These are phyloP conservation scores for Bombus fervidus DNA, from an alignment of 1,140 invertebrate genomes.

Conservation along the genomic window DNA sequence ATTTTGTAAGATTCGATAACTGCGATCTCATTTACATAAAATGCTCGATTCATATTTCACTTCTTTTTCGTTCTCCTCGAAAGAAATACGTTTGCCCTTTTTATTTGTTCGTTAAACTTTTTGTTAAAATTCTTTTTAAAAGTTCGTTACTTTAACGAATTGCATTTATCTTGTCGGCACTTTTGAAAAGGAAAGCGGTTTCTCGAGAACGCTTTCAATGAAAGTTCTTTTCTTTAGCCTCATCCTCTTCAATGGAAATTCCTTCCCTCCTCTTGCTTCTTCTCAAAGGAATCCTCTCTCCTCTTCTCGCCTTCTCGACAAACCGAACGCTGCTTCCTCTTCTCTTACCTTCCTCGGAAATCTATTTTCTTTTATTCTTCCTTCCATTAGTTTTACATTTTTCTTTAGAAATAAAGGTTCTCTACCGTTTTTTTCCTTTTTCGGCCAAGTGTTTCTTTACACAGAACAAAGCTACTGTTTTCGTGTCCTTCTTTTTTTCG, in stretches of 20 bases:
- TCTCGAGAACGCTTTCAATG: slow-evolving; percentile 1
- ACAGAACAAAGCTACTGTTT: not conserved
- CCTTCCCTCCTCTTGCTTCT: not conserved
- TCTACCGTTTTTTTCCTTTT: not conserved
- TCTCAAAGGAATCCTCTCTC: not conserved
- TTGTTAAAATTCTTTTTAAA: not conserved
- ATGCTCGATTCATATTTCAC: not conserved
- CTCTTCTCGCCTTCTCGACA: not conserved
- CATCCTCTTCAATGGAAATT: slow-evolving; percentile 11
- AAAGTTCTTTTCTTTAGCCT: not conserved
- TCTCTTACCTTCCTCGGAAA: not conserved
- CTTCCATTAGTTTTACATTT: not conserved
- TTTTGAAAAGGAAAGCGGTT: not conserved
- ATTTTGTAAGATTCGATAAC: not conserved
- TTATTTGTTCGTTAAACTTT: not conserved
- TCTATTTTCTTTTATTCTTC: not conserved
- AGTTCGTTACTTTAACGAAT: not conserved
- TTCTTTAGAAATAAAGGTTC: not conserved
- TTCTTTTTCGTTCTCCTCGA: not conserved
- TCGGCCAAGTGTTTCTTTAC: not conserved
- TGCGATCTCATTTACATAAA: not conserved
- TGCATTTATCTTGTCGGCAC: not conserved
- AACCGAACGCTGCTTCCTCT: not conserved
- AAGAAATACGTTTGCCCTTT: not conserved
- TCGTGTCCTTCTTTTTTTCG: not conserved